Base-by-base conservation (phyloP, 2,797 vertebrate genomes). In the Sebastes wilsoni region DNA sequence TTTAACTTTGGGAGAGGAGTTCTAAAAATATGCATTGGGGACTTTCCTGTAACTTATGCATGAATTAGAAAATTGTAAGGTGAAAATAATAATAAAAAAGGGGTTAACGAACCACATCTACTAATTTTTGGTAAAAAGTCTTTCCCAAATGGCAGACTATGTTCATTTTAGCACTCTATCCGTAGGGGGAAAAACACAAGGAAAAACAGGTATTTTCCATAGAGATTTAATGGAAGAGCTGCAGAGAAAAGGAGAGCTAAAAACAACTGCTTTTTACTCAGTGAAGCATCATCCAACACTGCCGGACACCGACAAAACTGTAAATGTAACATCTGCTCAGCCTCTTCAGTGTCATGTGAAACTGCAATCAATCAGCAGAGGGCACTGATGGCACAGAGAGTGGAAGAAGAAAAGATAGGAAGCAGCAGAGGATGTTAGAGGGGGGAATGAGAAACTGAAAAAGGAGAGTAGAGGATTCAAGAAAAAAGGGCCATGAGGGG, bases 311-410 rank as follows among this genome's bases (percentile, higher is more conserved):
- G 4, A n/a, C 67, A 5, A 68, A 23, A 22, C 34, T 27, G 9
- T 1, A 56, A 30, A 5, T 22, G 5, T 73, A 20, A 20, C 1
- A 1, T 38, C 6, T 52, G 34, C 42, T 66, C 72, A 8, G 61
- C 5, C 1, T 64, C 38, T 59, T 27, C 20, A 22, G 2, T 42
- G 72, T 13, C 54, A 32, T 80, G 78, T 77, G 64, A 78, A 4
- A 67, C 84, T 65, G 25, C 12, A 22, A 23, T 54, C 49, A 62
- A 71, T 77, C 92, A 92, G 87, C 88, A 92, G 92, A 90, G 91
- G 91, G 91, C 89, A 83, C 68, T 83, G 82, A 88, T 22, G 77
- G 54, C 60, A 62, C 82, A 66, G 85, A 65, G 76, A 80, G 86
- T 2, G 42, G 36, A 56, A 10, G 27, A 68, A 22, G 56, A 61